phyloP scores from a whole-genome alignment of 2,113 vertebrate species.

The Murina feae region DNA sequence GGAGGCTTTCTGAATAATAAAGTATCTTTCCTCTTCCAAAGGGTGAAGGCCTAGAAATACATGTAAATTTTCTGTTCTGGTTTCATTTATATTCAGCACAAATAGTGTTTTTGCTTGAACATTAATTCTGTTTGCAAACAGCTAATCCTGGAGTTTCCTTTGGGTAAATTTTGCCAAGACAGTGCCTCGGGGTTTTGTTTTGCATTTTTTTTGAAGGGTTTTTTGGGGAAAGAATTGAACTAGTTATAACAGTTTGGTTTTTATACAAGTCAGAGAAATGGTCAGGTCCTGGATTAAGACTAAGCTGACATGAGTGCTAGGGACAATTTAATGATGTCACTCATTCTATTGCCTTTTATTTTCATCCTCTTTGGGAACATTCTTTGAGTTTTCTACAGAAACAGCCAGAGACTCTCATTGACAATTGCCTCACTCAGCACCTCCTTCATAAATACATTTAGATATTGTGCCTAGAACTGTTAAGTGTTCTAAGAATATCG shows the following conservation, averaged over 20 bases:
- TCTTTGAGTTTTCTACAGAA: slow-evolving; percentile 39
- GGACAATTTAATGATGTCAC: neutral
- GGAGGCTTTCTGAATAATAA: neutral
- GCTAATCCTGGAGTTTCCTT: neutral
- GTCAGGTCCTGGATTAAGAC: neutral
- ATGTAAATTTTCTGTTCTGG: neutral
- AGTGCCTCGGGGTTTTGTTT: neutral
- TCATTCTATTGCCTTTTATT: neutral
- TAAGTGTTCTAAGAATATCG: neutral
- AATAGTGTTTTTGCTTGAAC: slow-evolving; percentile 5
- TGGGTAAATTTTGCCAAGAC: slow-evolving; percentile 10
- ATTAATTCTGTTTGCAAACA: slow-evolving; percentile 56
- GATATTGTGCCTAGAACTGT: neutral
- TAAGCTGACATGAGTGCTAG: neutral
- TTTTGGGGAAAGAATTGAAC: neutral
- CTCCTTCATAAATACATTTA: slow-evolving; percentile 1
- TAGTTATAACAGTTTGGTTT: slow-evolving; percentile 19
- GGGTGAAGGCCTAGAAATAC: neutral
- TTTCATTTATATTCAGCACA: slow-evolving; percentile 44
- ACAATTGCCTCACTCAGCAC: neutral
- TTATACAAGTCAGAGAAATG: slow-evolving; percentile 27
- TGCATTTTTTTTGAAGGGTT: neutral
- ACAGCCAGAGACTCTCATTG: neutral
- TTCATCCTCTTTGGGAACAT: neutral
- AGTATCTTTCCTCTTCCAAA: neutral